Conservation (phyloP, 2,888 invertebrate species). For the Miltochrista miniata region DNA sequence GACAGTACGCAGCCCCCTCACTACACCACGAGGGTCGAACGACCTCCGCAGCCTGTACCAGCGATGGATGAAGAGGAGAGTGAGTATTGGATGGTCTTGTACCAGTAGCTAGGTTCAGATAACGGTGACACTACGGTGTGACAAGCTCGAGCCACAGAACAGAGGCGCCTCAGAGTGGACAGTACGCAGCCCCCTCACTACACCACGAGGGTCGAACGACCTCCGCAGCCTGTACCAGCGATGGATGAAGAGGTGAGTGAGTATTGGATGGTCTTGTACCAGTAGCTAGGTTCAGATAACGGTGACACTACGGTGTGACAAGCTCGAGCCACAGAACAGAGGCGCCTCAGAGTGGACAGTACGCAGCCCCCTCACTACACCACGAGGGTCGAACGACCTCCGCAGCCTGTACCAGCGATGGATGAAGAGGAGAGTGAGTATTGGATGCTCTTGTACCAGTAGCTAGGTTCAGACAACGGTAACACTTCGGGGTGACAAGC, state of each 20-base stretch:
- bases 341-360: slow-evolving; percentile 68
- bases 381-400: slow-evolving; percentile 57
- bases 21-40: slow-evolving; percentile 68
- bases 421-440: slow-evolving; percentile 9
- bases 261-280: too few species aligned
- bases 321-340: too few species aligned
- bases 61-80: slow-evolving; percentile 5
- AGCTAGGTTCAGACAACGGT: too few species aligned
- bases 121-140: too few species aligned
- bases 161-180: slow-evolving; percentile 69
- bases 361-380: slow-evolving; percentile 57
- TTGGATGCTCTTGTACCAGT: too few species aligned
- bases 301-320: too few species aligned
- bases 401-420: background rate
- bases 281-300: too few species aligned
- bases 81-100: too few species aligned
- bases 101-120: too few species aligned
- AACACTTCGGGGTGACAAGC: too few species aligned
- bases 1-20: slow-evolving; percentile 54
- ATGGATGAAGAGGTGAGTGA: slow-evolving; percentile 6
- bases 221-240: background rate
- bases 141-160: too few species aligned
- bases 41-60: slow-evolving; percentile 15
- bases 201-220: slow-evolving; percentile 64
- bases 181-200: slow-evolving; percentile 53